Conservation (phyloP, 2,888 invertebrate species). For the Caenorhabditis auriculariae region DNA sequence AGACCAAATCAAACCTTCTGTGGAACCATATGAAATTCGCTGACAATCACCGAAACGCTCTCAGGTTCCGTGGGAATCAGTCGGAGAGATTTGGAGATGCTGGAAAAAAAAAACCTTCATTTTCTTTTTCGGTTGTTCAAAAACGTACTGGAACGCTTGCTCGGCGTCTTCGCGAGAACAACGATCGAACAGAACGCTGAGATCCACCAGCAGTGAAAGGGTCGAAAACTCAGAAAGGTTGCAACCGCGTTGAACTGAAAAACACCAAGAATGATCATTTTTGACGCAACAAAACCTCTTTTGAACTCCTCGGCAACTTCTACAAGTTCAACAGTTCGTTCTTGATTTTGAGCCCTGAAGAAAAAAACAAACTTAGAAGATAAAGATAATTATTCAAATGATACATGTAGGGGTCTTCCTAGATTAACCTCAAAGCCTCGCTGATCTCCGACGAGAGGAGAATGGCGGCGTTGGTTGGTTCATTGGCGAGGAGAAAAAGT, state of each 20-base stretch:
- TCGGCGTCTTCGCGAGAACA: slow-evolving; percentile 30
- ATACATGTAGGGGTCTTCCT: neutral
- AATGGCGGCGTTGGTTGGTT: slow-evolving; percentile 26
- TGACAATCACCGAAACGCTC: slow-evolving; percentile 30
- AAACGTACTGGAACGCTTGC: slow-evolving; percentile 20
- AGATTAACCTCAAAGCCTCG: slow-evolving; percentile 19
- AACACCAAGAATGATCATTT: neutral
- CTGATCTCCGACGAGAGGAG: slow-evolving; percentile 28
- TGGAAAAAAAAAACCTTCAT: slow-evolving; percentile 3
- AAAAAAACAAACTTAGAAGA: too few relatives aligned
- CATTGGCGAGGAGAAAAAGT: slow-evolving; percentile 40
- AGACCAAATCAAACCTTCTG: slow-evolving; percentile 46
- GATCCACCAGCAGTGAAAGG: slow-evolving; percentile 40
- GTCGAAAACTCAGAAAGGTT: slow-evolving; percentile 30
- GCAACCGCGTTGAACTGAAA: slow-evolving; percentile 25
- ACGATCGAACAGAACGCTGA: slow-evolving; percentile 42
- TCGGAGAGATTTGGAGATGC: slow-evolving; percentile 23
- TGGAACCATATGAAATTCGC: slow-evolving; percentile 53
- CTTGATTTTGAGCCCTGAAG: slow-evolving; percentile 11
- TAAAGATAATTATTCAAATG: neutral
- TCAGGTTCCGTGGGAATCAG: slow-evolving; percentile 37
- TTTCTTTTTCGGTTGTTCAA: neutral
- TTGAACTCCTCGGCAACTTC: slow-evolving; percentile 21
- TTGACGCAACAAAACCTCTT: neutral
- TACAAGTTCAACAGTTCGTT: slow-evolving; percentile 14